Base-by-base conservation (phyloP, 1,140 invertebrate species). In the Lerema accius region DNA sequence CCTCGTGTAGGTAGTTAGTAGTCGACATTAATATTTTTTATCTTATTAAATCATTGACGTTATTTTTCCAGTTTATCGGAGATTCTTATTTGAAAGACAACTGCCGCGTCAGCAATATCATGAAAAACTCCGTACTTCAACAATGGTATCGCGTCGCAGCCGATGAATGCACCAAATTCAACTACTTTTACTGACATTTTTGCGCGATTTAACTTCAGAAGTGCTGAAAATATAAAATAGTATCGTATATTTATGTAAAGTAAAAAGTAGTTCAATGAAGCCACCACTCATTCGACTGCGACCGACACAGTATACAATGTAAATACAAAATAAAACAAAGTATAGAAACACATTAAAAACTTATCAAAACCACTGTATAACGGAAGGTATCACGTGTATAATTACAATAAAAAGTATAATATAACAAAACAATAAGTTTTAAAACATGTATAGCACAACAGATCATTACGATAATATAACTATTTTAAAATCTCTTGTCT, bases 381-480 rank as follows among this genome's bases (percentile, higher is more conserved):
- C 53, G 53, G 53, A 58, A 58, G 53, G 53, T 58, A 26, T 46
- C 26, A 15, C 13, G 23, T 58, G 53, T 58, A 58, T 58, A 58
- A 55, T 35, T 19, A 43, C 28, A 58, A 45, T 55, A 56, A 58
- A 56, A 58, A 58, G 19, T 45, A 37, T 10, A 45, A 58, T 48
- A 48, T 58, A 58, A 58, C 53, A 58, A 58, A 58, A 43, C 51
- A 56, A 56, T 56, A 56, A 56, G 14, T 45, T 43, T 56, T 56
- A 43, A 56, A 56, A 56, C 28, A 58, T 58, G 53, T 45, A 45
- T 58, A 58, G 53, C 42, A 35, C 53, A 46, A 58, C 53, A 58
- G 26, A 58, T 58, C 53, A n/a, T 46, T 48, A 37, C 23, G 28
- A 48, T 7, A 0, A 23, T 55, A 55, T 13, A 58, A 35, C 53